These are phyloP conservation scores for Bombyx huttoni DNA, from an alignment of 2,888 invertebrate species.

Conservation along the genomic window DNA sequence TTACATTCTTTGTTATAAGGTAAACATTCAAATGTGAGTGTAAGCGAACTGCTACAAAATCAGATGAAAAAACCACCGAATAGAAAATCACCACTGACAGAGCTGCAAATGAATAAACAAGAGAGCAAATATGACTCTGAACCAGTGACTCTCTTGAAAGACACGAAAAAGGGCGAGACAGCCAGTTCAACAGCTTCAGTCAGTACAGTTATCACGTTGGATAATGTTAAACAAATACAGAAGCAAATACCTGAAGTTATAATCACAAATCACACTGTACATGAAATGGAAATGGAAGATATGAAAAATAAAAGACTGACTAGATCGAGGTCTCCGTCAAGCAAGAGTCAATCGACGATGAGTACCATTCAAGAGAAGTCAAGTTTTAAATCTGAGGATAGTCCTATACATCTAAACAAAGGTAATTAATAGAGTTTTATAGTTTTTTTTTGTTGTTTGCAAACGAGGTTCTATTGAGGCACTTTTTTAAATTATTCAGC, in stretches of 20 bases:
- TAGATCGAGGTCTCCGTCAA: constrained; percentile 47
- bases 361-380: constrained; percentile 54
- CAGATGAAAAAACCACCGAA: constrained; percentile 24
- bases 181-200: constrained; percentile 43
- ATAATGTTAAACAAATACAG: constrained; percentile 26
- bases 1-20: constrained; percentile 22
- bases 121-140: constrained; percentile 22
- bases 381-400: constrained; percentile 46
- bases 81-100: constrained; percentile 39
- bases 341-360: constrained; percentile 46
- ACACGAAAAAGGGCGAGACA: constrained; percentile 33
- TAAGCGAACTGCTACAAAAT: constrained; percentile 45
- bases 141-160: constrained; percentile 33
- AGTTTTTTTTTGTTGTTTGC: no score
- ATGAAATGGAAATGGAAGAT: constrained; percentile 12
- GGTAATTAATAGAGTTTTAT: constrained; percentile 16
- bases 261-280: constrained; percentile 20
- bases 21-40: constrained; percentile 47
- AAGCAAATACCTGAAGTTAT: constrained; percentile 26
- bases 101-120: constrained; percentile 37
- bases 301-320: constrained; percentile 16
- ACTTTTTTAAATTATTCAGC: not conserved
- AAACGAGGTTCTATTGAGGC: no score
- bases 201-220: constrained; percentile 39
- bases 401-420: constrained; percentile 34